Percentiles rank a stretch among this genome's conserved stretches.
These are phyloP conservation scores for Microctenopoma stevenorrisi DNA, from an alignment of 2,797 vertebrate species.

Conservation along the genomic window DNA sequence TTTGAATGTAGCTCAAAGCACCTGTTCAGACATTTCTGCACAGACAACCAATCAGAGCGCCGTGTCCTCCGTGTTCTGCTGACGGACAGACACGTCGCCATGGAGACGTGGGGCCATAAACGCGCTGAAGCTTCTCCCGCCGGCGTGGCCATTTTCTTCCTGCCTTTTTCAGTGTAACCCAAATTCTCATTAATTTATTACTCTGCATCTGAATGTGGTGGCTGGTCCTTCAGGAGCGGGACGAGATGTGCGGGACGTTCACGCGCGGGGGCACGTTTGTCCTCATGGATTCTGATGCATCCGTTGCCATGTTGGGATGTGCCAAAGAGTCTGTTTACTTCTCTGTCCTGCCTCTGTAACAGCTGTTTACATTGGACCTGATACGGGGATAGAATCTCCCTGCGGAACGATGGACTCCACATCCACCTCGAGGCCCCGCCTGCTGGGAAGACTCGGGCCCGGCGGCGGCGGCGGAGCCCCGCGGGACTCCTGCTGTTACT, in stretches of 20 bases:
- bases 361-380: conserved; percentile 77
- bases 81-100: neutral
- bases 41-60: conserved; percentile 48
- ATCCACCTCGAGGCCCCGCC: conserved; percentile 12
- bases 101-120: conserved; percentile 38
- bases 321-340: conserved; percentile 85
- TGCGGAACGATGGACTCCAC: conserved; percentile 38
- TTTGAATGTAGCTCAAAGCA: conserved; percentile 79
- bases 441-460: conserved; percentile 32
- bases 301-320: conserved; percentile 72
- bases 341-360: conserved; percentile 73
- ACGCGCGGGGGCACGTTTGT: conserved; percentile 14
- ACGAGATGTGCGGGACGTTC: no score
- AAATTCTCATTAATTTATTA: conserved; percentile 76
- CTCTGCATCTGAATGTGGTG: conserved; percentile 78
- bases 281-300: conserved; percentile 62
- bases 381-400: conserved; percentile 52
- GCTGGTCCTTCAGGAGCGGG: no score
- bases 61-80: conserved; percentile 23
- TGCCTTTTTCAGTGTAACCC: conserved; percentile 65
- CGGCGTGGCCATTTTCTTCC: conserved; percentile 63
- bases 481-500: conserved; percentile 35
- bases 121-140: conserved; percentile 39
- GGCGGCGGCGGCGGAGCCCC: conserved; percentile 26
- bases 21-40: conserved; percentile 58